Conservation (phyloP, 2,888 invertebrate species). For the Apodemia zela region DNA sequence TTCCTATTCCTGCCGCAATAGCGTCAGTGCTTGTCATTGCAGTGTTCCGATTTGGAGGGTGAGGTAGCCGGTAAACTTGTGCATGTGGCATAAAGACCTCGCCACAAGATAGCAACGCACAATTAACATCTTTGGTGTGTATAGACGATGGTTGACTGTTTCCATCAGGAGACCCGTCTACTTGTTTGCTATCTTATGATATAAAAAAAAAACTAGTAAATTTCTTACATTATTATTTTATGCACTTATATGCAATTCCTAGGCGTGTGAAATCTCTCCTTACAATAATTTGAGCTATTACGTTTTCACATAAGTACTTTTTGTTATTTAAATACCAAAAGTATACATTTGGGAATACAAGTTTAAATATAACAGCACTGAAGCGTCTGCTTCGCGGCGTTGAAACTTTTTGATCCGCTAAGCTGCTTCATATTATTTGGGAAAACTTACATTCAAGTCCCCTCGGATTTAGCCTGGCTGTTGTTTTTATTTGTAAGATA, state of each 20-base stretch:
- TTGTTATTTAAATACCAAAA: conserved; percentile 8
- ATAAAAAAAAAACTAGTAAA: too few relatives aligned
- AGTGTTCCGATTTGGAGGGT: too few relatives aligned
- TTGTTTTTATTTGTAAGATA: neutral
- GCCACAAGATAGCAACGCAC: too few relatives aligned
- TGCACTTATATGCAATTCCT: too few relatives aligned
- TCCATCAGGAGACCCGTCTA: too few relatives aligned
- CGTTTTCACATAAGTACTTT: neutral
- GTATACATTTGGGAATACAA: conserved; percentile 7
- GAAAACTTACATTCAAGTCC: conserved; percentile 2
- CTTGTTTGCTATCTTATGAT: neutral
- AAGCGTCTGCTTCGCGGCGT: neutral
- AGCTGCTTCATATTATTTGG: conserved; percentile 8
- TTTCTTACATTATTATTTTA: too few relatives aligned
- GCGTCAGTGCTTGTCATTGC: too few relatives aligned
- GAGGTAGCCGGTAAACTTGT: too few relatives aligned
- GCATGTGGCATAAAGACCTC: too few relatives aligned
- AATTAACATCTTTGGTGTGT: too few relatives aligned
- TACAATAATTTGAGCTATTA: neutral
- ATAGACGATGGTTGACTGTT: too few relatives aligned
- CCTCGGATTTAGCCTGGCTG: neutral
- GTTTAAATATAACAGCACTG: neutral
- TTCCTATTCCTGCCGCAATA: too few relatives aligned
- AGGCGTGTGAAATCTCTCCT: neutral
- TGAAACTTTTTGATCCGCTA: conserved; percentile 4